Percentiles rank a stretch among this genome's conserved stretches.
Evolutionary conservation across 35 echinoderm and acorn worm genomes (phyloP).

Genomic region (Ophiothrix spiculata): DNA sequence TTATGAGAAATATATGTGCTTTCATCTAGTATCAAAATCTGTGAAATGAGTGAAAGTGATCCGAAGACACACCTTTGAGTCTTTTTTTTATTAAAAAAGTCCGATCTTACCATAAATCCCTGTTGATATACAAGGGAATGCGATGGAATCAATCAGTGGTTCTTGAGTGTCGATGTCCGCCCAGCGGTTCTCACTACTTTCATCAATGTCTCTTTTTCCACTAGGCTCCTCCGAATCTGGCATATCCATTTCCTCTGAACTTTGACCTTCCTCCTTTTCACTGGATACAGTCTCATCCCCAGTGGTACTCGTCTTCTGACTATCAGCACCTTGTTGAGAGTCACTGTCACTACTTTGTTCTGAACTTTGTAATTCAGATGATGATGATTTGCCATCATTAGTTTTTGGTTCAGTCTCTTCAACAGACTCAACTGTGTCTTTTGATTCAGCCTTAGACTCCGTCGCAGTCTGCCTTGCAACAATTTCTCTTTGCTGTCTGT

Average conservation of each 20-base stretch:
- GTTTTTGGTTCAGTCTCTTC: not conserved
- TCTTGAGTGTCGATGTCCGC: not conserved
- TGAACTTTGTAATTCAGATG: too few relatives aligned
- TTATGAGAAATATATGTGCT: too few relatives aligned
- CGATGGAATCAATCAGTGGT: slow-evolving; percentile 65
- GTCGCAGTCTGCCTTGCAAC: not conserved
- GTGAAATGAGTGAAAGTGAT: too few relatives aligned
- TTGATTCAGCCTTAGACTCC: not conserved
- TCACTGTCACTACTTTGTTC: too few relatives aligned
- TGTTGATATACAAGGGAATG: slow-evolving; percentile 88
- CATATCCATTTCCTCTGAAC: not conserved
- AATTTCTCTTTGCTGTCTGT: slow-evolving; percentile 39
- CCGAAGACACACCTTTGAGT: not conserved
- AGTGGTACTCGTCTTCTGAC: not conserved
- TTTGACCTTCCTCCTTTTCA: not conserved
- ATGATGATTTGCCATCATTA: too few relatives aligned
- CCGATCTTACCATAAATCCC: slow-evolving; percentile 73
- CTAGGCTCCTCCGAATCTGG: not conserved
- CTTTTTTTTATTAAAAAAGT: not conserved
- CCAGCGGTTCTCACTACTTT: not conserved
- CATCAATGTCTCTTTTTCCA: not conserved
- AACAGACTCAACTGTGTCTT: not conserved
- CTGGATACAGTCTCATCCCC: too few relatives aligned
- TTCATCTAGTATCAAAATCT: too few relatives aligned
- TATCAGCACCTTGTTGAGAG: too few relatives aligned